A percentile compares a stretch with the other conserved stretches of the same genome.
These are phyloP conservation scores for Portunus trituberculatus DNA, from an alignment of 1,140 invertebrate species.

Conservation along the genomic window DNA sequence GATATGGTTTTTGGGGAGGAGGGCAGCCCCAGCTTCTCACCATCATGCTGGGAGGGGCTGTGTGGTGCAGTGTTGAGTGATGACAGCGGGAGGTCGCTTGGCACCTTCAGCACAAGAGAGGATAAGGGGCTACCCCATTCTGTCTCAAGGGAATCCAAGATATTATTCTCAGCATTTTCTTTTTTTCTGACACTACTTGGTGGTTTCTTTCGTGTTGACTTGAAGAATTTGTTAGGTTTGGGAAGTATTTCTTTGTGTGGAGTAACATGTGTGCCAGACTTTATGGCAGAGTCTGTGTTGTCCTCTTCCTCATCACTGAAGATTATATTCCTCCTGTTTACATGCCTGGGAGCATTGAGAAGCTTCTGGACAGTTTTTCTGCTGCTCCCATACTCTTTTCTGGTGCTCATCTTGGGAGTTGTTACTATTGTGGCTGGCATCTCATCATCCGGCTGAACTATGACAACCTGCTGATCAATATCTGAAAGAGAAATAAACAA, in stretches of 20 bases:
- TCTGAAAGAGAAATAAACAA: not conserved
- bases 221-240: not conserved
- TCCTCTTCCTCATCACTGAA: not conserved
- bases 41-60: not conserved
- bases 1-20: not conserved
- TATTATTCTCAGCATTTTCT: not conserved
- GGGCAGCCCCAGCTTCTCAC: not conserved
- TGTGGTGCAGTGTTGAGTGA: not conserved
- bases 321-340: not conserved
- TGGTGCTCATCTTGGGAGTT: not conserved
- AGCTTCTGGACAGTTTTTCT: not conserved
- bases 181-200: constrained; percentile 43
- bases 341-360: not conserved
- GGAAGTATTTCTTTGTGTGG: not conserved
- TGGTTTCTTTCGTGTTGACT: not conserved
- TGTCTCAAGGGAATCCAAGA: not conserved
- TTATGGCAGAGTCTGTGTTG: not conserved
- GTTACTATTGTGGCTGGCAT: not conserved
- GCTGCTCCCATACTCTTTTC: too few relatives aligned
- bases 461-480: not conserved
- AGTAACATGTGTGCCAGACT: not conserved
- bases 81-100: not conserved
- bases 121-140: constrained; percentile 4
- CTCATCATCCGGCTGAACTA: not conserved
- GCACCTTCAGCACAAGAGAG: constrained; percentile 32